Conservation (phyloP, 2,113 vertebrate genomes). For the Pedetes capensis region DNA sequence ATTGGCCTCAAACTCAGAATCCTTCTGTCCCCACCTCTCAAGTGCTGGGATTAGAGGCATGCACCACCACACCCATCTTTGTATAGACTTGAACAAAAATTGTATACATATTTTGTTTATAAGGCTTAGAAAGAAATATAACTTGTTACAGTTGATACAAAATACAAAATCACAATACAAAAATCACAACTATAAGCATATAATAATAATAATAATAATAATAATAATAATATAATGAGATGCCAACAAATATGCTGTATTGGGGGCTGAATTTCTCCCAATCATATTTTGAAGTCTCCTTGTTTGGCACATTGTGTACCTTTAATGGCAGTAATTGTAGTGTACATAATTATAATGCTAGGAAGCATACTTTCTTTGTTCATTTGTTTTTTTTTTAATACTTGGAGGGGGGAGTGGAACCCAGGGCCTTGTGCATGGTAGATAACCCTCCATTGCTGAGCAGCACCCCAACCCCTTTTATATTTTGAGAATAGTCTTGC, state of each 20-base stretch:
- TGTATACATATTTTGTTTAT: not conserved
- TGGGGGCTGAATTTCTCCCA: not conserved
- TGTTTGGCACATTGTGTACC: not conserved
- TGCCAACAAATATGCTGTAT: not conserved
- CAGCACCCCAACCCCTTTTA: too few species aligned
- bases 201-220: too few species aligned
- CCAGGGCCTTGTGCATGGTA: too few species aligned
- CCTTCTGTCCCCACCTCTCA: too few species aligned
- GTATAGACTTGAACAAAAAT: too few species aligned
- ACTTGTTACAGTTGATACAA: not conserved
- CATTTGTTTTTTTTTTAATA: too few species aligned
- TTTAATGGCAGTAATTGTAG: not conserved
- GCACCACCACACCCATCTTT: too few species aligned
- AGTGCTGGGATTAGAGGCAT: too few species aligned
- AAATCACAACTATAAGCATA: not conserved
- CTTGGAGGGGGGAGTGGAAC: not conserved
- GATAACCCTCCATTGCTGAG: too few species aligned
- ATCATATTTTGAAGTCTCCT: not conserved
- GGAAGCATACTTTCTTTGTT: not conserved
- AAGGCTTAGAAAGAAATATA: conserved; percentile 14
- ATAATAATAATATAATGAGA: too few species aligned
- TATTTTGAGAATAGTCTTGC: too few species aligned
- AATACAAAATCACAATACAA: not conserved
- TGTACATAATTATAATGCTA: not conserved
- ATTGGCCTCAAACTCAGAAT: too few species aligned